Conservation (phyloP, 1,140 invertebrate genomes). For the Melanaphis sacchari region DNA sequence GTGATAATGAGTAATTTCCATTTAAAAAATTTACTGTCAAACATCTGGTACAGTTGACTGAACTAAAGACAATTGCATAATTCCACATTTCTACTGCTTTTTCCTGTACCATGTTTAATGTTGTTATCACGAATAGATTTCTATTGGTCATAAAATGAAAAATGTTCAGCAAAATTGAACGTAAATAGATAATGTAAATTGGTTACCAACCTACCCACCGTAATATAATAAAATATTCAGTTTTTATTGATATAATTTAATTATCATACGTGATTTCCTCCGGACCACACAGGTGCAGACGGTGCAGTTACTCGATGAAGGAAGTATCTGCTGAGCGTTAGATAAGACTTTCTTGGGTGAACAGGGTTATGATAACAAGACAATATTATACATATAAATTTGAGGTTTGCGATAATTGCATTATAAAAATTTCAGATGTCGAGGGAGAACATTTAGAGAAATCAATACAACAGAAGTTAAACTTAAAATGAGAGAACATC, state of each 20-base stretch:
- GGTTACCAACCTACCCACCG: not conserved
- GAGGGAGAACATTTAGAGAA: not conserved
- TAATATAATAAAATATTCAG: not conserved
- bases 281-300: not conserved
- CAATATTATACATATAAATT: not conserved
- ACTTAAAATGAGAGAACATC: not conserved
- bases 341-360: not conserved
- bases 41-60: not conserved
- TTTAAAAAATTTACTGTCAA: not conserved
- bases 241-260: slow-evolving; percentile 4
- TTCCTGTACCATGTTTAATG: no score
- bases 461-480: not conserved
- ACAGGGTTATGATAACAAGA: not conserved
- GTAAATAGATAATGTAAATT: not conserved
- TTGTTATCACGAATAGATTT: no score
- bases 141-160: no score
- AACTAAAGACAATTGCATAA: not conserved
- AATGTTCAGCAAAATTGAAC: no score
- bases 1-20: no score
- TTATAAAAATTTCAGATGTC: not conserved
- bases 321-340: not conserved
- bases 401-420: not conserved
- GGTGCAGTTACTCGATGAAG: not conserved
- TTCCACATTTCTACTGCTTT: no score
- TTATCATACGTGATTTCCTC: not conserved